Evolutionary conservation across 2,888 invertebrate genomes (phyloP), one percentile per base, ranked within the genome.

Genomic region (Cryptops parisi): DNA sequence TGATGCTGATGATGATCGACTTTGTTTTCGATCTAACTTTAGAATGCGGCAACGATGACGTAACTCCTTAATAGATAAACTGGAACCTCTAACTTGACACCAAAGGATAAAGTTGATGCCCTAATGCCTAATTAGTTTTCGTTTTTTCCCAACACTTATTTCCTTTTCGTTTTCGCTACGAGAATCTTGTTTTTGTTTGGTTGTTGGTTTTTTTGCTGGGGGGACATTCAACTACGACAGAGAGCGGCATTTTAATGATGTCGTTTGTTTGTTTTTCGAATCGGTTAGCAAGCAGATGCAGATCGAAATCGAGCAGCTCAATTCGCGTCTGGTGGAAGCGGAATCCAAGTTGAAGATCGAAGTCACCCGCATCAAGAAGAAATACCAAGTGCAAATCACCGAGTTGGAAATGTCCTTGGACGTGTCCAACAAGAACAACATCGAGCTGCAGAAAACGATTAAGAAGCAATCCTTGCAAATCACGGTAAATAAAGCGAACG

Each of bases 311-410:
- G 94, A 94, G 75, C 89, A 91, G 73, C 76, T 94, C 73, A 89
- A 78, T 70, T 87, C 90, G 65, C 90, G 94, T 65, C 85, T 96
- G 63, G 86, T 90, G 58, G 94, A 96, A 70, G 91, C 93, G 60
- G 94, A 96, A 75, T 90, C 89, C 62, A 88, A 82, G 72, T 77
- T 96, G 72, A 93, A 93, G 80, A 83, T 90, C 65, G 94, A 96
- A 73, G 88, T 96, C 54, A 79, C 81, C 61, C 88, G 94, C 74
- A 87, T 96, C 76, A 94, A 94, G 84, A 96, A 96, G 90, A 96
- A 96, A 85, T 77, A 93, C 70, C 93, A 93, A 76, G 86, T 93
- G 70, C 90, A 90, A 68, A 94, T 96, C 74, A 93, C 93, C 64
- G 94, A 96, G 72, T 76, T 96, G 67, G 94, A 94, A 72, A 80